Percentiles rank a stretch among this genome's conserved stretches.
Evolutionary conservation across 1,140 invertebrate species (phyloP).

Genomic region (Heliconius hewitsoni): DNA sequence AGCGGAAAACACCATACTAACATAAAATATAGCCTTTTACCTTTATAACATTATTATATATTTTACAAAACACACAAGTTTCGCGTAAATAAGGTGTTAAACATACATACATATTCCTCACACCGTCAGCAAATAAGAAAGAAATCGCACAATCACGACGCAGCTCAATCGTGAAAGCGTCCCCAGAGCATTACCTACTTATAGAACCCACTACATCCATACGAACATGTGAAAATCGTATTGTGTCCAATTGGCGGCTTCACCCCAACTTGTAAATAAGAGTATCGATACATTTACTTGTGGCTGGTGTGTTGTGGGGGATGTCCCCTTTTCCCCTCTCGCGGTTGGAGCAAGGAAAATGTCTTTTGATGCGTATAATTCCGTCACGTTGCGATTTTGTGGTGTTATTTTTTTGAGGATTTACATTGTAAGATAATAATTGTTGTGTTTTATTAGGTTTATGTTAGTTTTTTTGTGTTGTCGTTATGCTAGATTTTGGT

Average conservation of each 20-base stretch:
- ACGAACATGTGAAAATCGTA: constrained; percentile 52
- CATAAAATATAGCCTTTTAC: too few species aligned
- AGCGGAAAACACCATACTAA: too few species aligned
- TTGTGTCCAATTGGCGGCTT: constrained; percentile 46
- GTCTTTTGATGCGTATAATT: constrained; percentile 28
- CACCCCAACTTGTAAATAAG: constrained; percentile 46
- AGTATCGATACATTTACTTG: constrained; percentile 53
- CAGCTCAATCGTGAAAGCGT: constrained; percentile 20
- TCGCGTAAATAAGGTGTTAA: neutral
- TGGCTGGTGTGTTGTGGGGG: constrained; percentile 31
- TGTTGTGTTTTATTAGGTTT: neutral
- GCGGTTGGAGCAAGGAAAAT: constrained; percentile 37
- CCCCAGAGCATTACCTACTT: constrained; percentile 34
- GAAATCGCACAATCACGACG: constrained; percentile 17
- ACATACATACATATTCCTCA: neutral
- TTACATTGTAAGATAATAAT: neutral
- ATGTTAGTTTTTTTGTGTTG: too few species aligned
- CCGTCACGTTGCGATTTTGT: constrained; percentile 6
- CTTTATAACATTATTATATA: neutral
- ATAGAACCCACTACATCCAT: constrained; percentile 45
- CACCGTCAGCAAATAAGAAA: constrained; percentile 6
- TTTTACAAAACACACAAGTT: neutral
- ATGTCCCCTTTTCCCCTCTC: constrained; percentile 36
- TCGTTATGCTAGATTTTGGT: too few species aligned
- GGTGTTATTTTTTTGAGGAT: neutral